These are phyloP conservation scores for Lanius ludovicianus DNA, from an alignment of 2,113 vertebrate genomes.

Conservation along the genomic window DNA sequence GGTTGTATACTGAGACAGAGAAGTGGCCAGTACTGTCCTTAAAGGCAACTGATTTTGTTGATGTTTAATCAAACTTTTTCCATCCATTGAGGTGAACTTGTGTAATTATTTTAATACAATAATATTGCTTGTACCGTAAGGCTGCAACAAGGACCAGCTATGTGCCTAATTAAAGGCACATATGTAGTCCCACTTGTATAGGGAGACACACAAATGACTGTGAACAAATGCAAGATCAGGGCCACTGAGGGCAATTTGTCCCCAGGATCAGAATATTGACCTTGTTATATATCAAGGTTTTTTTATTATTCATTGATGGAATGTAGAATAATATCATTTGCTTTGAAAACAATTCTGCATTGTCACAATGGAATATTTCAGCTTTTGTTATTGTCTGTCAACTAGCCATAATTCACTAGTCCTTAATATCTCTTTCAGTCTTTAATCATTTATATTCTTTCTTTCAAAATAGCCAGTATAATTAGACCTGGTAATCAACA, in stretches of 20 bases:
- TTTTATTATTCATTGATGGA: not conserved
- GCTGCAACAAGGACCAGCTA: not conserved
- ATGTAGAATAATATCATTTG: not conserved
- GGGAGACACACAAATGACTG: not conserved
- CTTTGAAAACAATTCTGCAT: not conserved
- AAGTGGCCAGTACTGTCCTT: not conserved
- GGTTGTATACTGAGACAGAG: not conserved
- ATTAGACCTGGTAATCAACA: not conserved
- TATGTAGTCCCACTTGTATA: not conserved
- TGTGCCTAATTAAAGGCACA: not conserved
- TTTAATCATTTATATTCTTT: not conserved
- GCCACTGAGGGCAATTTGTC: not conserved
- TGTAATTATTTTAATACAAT: not conserved
- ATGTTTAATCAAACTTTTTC: not conserved
- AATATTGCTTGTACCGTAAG: not conserved
- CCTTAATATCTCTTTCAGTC: not conserved
- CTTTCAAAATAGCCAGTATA: not conserved
- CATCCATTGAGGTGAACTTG: not conserved
- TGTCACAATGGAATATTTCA: not conserved
- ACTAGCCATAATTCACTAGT: not conserved
- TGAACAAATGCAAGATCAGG: not conserved
- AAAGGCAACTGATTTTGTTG: not conserved
- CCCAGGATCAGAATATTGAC: not conserved
- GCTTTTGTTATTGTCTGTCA: not conserved
- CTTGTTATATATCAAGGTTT: not conserved